Conservation (phyloP, 2,888 invertebrate species). For the Drosophila fulvimacula region DNA sequence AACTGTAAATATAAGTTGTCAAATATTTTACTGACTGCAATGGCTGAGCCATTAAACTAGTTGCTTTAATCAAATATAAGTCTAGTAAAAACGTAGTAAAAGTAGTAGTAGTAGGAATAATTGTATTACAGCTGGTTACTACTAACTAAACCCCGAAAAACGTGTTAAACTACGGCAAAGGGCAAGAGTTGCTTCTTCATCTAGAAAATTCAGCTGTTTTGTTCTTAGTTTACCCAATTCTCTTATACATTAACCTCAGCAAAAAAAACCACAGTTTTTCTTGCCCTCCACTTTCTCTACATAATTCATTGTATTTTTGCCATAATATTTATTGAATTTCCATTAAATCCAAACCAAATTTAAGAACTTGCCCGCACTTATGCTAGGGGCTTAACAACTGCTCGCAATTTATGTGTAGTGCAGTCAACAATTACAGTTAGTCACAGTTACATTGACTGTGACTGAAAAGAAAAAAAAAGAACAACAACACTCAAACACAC, state of each 20-base stretch:
- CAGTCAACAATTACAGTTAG: constrained; percentile 53
- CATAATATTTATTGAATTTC: constrained; percentile 12
- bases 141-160: too few species aligned
- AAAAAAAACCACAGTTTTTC: not conserved
- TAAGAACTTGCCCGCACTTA: not conserved
- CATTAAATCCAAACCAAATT: constrained; percentile 2
- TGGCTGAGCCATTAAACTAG: not conserved
- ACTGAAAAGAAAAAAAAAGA: not conserved
- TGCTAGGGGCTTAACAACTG: constrained; percentile 11
- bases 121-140: not conserved
- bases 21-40: not conserved
- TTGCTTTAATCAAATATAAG: too few species aligned
- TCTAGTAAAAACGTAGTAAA: too few species aligned
- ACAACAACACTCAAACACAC: not conserved
- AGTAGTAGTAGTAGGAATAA: not conserved
- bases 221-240: not conserved
- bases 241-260: not conserved
- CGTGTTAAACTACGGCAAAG: too few species aligned
- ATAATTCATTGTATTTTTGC: not conserved
- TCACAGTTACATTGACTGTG: constrained; percentile 37
- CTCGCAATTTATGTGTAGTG: constrained; percentile 31
- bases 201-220: too few species aligned
- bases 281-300: not conserved
- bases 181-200: too few species aligned
- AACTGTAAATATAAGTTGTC: too few species aligned